These are phyloP conservation scores for Theretra japonica DNA, from an alignment of 2,888 invertebrate species.

Conservation along the genomic window DNA sequence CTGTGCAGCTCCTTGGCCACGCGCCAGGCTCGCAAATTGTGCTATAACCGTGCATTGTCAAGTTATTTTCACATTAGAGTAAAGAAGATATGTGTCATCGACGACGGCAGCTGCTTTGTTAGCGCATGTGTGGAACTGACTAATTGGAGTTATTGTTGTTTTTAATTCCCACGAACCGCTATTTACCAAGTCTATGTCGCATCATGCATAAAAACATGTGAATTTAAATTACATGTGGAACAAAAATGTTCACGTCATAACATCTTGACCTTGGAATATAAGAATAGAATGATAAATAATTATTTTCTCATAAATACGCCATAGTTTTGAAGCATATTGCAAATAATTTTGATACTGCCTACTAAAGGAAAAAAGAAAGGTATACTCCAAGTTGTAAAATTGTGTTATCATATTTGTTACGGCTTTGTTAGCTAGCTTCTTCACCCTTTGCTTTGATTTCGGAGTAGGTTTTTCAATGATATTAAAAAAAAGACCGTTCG, in stretches of 20 bases:
- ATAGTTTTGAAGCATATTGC: too few species aligned
- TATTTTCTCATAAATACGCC: not conserved
- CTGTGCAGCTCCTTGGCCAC: conserved; percentile 15
- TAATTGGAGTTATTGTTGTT: not conserved
- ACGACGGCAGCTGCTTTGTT: not conserved
- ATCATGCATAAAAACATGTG: not conserved
- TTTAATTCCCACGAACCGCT: not conserved
- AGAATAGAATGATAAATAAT: not conserved
- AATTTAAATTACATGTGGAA: not conserved
- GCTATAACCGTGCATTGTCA: conserved; percentile 16
- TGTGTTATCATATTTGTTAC: too few species aligned
- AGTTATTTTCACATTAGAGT: conserved; percentile 22
- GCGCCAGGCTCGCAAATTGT: conserved; percentile 16
- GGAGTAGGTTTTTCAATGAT: too few species aligned
- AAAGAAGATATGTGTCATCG: conserved; percentile 9
- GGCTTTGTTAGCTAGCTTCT: too few species aligned
- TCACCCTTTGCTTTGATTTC: too few species aligned
- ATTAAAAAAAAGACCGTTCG: too few species aligned
- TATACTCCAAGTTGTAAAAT: too few species aligned
- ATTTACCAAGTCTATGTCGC: not conserved
- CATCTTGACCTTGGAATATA: too few species aligned
- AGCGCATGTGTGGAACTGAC: conserved; percentile 4
- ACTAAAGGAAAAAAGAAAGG: too few species aligned
- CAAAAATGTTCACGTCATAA: not conserved
- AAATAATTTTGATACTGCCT: too few species aligned